Base-by-base conservation (phyloP, 1,140 invertebrate genomes). In the Agrypnia vestita region DNA sequence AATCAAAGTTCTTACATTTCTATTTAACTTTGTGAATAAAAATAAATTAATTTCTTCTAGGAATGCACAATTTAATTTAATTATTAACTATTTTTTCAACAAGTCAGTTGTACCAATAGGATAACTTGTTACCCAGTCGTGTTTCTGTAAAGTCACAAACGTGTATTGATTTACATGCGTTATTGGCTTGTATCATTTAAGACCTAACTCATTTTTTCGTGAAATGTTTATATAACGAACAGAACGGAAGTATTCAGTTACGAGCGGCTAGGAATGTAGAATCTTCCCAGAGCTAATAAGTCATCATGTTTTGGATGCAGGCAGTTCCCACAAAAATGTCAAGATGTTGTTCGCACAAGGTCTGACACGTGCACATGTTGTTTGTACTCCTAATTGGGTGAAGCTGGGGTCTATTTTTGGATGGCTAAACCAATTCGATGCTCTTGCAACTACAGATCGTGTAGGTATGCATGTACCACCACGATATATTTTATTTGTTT, bases 301-400 rank as follows among this genome's bases (percentile, higher is more conserved):
- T 69, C 64, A 69, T 69, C 64, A 19, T 69, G 64, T 69, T 64
- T 25, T 69, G 43, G 15, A 47, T 46, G 64, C 19, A n/a, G 64
- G 15, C n/a, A n/a, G 64, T 69, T 69, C 64, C 44, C 64, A 69
- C 64, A 69, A 69, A 47, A 69, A 69, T 69, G 64, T 69, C 44
- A 47, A 47, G 64, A 17, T 46, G 64, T n/a, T 69, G 64, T 69
- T 69, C 64, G 64, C 64, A 21, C 44, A 69, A 69, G 64, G 15
- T 47, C 35, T 12, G 35, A 49, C 64, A 69, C 64, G 44, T 47
- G 64, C 61, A 35, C 35, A 43, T n/a, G 3, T 12, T 62, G 61
- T 62, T 25, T 35, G 25, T 35, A 35, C 4, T 44, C 35, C 64
- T 69, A 69, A 69, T 69, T 69, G 44, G 64, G 64, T 64, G 10